phyloP scores from a whole-genome alignment of 2,113 vertebrate genomes.

The Neofelis nebulosa region DNA sequence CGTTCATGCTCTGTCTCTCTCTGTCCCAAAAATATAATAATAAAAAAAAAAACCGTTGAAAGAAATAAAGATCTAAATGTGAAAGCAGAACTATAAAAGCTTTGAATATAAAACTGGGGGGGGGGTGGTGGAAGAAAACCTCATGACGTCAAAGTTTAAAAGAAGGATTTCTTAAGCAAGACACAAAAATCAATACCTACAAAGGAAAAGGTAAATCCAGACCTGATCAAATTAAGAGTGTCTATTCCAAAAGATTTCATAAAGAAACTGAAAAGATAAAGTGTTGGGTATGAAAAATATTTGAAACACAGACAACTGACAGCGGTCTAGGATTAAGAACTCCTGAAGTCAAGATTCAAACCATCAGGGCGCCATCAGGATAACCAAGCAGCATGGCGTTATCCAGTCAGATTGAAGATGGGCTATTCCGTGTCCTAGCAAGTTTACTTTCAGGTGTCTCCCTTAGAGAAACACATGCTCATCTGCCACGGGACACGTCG shows the following conservation, averaged over 20 bases:
- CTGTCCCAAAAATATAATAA: no score
- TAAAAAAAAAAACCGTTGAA: no score
- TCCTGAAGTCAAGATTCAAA: neutral
- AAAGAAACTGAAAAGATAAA: neutral
- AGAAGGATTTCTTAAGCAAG: constrained; percentile 25
- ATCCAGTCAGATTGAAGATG: neutral
- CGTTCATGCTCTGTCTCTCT: no score
- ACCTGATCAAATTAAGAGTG: neutral
- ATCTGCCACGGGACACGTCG: neutral
- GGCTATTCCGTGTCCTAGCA: neutral
- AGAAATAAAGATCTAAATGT: constrained; percentile 19
- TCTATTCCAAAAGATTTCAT: neutral
- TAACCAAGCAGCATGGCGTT: neutral
- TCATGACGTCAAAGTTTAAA: neutral
- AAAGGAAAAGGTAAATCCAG: constrained; percentile 31
- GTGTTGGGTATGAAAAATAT: neutral
- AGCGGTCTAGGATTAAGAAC: neutral
- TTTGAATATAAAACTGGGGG: neutral
- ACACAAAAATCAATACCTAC: neutral
- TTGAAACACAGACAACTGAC: neutral
- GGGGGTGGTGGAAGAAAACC: neutral
- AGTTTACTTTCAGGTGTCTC: neutral
- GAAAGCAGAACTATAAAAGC: neutral
- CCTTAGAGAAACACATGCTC: neutral
- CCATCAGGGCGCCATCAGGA: neutral